These are phyloP conservation scores for Dynastes tityus DNA, from an alignment of 2,888 invertebrate species.

Conservation along the genomic window DNA sequence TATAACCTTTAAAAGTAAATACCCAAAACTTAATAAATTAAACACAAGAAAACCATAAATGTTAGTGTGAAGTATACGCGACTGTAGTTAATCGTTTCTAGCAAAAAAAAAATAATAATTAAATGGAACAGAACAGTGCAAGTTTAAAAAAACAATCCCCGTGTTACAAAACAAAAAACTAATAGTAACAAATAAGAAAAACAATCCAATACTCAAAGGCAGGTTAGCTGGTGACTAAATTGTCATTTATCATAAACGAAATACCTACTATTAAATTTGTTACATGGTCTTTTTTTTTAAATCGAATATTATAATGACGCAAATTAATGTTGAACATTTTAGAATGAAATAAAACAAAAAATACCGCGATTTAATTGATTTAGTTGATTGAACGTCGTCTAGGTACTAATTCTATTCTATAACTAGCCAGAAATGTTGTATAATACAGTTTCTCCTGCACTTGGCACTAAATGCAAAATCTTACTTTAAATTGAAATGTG, in stretches of 20 bases:
- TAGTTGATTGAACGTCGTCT: constrained; percentile 42
- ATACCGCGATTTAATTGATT: constrained; percentile 17
- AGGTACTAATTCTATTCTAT: constrained; percentile 16
- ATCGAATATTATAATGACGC: constrained; percentile 33
- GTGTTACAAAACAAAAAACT: not conserved
- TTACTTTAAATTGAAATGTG: constrained; percentile 32
- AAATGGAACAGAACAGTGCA: not conserved
- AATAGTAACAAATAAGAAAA: not conserved
- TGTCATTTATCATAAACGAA: constrained; percentile 26
- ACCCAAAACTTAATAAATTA: constrained; percentile 15
- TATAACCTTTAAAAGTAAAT: constrained; percentile 53
- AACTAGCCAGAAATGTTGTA: too few species aligned
- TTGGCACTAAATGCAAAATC: constrained; percentile 31
- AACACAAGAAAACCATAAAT: constrained; percentile 59
- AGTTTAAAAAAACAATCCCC: not conserved
- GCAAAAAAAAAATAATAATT: not conserved
- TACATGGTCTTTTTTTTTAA: constrained; percentile 33
- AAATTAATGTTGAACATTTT: constrained; percentile 29
- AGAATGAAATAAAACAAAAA: not conserved
- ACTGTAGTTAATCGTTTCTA: constrained; percentile 47
- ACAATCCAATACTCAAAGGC: constrained; percentile 5
- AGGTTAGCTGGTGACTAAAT: constrained; percentile 27
- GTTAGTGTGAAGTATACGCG: constrained; percentile 67
- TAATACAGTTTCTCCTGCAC: constrained; percentile 30
- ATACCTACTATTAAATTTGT: constrained; percentile 17